phyloP scores from a whole-genome alignment of 2,888 invertebrate species.

The Mythimna albipuncta region DNA sequence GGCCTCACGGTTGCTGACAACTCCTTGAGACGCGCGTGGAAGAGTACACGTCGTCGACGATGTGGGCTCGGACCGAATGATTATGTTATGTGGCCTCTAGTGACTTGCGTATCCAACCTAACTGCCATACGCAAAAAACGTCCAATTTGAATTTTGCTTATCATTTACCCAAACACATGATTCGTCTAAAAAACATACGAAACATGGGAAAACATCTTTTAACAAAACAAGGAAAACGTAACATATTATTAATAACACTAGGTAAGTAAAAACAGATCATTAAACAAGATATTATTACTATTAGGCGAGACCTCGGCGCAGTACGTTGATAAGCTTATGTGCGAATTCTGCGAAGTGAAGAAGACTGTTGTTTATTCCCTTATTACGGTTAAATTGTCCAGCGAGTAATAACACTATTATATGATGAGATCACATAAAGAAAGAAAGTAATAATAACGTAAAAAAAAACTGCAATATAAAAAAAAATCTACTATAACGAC shows the following conservation, averaged over 20 bases:
- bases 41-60: too few species aligned
- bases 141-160: neutral
- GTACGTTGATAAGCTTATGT: slow-evolving; percentile 30
- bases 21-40: too few species aligned
- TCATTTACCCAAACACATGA: neutral
- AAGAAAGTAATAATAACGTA: too few species aligned
- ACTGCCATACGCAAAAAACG: neutral
- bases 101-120: too few species aligned
- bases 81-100: too few species aligned
- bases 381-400: neutral
- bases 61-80: too few species aligned
- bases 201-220: slow-evolving; percentile 5
- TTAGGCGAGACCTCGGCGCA: slow-evolving; percentile 23
- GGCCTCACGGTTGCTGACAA: too few species aligned
- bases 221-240: slow-evolving; percentile 38
- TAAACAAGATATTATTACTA: slow-evolving; percentile 33
- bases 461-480: too few species aligned
- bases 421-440: too few species aligned
- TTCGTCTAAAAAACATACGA: neutral
- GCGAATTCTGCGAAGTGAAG: slow-evolving; percentile 16
- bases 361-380: slow-evolving; percentile 8
- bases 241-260: slow-evolving; percentile 6
- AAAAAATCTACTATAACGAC: too few species aligned
- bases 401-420: neutral
- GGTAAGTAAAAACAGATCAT: slow-evolving; percentile 23